Conservation (phyloP, 2,113 vertebrate genomes). For the Baryphthengus martii region DNA sequence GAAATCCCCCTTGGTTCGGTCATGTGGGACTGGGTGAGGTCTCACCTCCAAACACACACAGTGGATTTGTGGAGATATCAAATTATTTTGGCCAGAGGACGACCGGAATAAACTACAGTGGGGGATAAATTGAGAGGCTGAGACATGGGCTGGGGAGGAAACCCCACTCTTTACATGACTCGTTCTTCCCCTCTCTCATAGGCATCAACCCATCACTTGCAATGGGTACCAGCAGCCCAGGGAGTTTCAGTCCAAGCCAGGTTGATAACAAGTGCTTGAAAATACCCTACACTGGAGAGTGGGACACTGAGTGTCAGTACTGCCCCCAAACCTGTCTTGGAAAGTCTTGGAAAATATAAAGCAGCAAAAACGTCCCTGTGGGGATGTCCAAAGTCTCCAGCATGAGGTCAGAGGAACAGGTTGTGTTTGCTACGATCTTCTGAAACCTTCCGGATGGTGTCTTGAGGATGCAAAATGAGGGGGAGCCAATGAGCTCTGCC, state of each 20-base stretch:
- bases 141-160: neutral
- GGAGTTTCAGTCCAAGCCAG: fast-evolving
- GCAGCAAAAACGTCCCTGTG: neutral
- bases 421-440: neutral
- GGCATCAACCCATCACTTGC: no score
- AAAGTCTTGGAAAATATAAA: neutral
- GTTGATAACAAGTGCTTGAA: neutral
- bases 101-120: neutral
- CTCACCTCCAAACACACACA: fast-evolving
- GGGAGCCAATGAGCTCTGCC: neutral
- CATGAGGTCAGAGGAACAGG: fast-evolving
- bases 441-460: neutral
- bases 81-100: neutral
- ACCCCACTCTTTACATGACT: neutral
- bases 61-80: fast-evolving
- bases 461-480: neutral
- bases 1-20: fast-evolving
- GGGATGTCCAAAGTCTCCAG: neutral
- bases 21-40: fast-evolving
- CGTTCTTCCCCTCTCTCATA: neutral
- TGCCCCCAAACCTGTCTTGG: neutral
- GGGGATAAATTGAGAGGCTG: fast-evolving
- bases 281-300: neutral
- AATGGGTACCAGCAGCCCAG: neutral
- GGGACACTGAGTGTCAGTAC: fast-evolving